A percentile compares a stretch with the other conserved stretches of the same genome.
Conservation (phyloP, 2,113 vertebrate genomes). For the Eira barbara region DNA sequence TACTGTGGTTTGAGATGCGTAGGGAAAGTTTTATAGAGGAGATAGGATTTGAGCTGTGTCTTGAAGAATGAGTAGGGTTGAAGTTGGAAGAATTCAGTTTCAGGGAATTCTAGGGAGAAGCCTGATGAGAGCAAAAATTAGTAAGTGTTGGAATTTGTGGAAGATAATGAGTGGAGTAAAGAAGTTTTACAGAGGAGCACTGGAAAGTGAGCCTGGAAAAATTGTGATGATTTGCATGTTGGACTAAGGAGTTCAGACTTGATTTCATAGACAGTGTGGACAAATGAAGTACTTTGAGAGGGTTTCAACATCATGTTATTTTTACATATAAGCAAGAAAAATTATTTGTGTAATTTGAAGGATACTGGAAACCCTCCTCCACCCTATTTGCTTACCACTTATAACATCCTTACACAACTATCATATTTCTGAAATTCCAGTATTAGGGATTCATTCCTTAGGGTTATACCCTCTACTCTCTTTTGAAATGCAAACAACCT, state of each 20-base stretch:
- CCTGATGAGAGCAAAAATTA: neutral
- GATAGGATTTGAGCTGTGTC: neutral
- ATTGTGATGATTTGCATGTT: neutral
- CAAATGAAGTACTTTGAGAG: neutral
- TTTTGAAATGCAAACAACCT: neutral
- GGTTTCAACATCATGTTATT: neutral
- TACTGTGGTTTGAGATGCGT: neutral
- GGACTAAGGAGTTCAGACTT: neutral
- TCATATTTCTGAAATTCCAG: neutral
- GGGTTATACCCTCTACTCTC: neutral
- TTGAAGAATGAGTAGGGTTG: neutral
- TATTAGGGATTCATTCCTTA: neutral
- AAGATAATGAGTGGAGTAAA: neutral
- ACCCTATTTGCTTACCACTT: neutral
- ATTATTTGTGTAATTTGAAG: neutral
- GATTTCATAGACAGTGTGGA: neutral
- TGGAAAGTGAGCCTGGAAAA: neutral
- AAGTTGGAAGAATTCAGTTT: neutral
- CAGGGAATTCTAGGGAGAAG: neutral
- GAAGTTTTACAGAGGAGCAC: neutral
- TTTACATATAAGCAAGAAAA: constrained; percentile 15
- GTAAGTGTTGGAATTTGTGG: neutral
- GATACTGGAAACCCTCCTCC: neutral
- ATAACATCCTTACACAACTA: neutral
- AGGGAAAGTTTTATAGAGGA: constrained; percentile 7